Conservation (phyloP, 2,888 invertebrate genomes). For the Xanthorhoe spadicearia region DNA sequence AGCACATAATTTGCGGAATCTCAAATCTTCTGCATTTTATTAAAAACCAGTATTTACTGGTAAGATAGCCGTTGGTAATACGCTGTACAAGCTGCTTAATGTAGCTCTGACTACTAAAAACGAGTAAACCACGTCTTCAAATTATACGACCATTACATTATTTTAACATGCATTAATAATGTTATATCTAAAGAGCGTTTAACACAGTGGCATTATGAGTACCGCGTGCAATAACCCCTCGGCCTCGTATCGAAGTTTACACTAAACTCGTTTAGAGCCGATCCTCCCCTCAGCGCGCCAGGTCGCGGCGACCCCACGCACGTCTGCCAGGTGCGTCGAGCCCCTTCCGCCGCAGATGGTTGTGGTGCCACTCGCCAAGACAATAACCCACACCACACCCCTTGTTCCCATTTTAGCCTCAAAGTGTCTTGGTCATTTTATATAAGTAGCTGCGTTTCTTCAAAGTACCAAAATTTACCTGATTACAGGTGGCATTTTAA, state of each 20-base stretch:
- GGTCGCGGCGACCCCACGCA: constrained; percentile 70
- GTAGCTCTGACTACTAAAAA: constrained; percentile 45
- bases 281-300: constrained; percentile 61
- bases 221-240: constrained; percentile 54
- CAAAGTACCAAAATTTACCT: constrained; percentile 1
- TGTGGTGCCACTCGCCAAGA: constrained; percentile 16
- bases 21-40: not conserved
- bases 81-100: too few relatives aligned
- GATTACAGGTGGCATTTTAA: constrained; percentile 28
- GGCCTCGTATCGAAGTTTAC: constrained; percentile 55
- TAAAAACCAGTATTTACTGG: not conserved
- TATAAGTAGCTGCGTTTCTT: not conserved
- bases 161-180: constrained; percentile 52
- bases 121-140: constrained; percentile 46
- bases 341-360: constrained; percentile 72
- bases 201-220: constrained; percentile 50
- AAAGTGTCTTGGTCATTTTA: not conserved
- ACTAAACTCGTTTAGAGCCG: constrained; percentile 62
- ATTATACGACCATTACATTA: constrained; percentile 43
- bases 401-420: not conserved
- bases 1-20: not conserved
- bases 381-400: constrained; percentile 6
- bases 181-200: constrained; percentile 54
- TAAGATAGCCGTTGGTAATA: too few relatives aligned
- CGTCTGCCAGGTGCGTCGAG: constrained; percentile 72